Percentiles rank a stretch among this genome's conserved stretches.
These are phyloP conservation scores for Falco novaeseelandiae DNA, from an alignment of 2,797 vertebrate genomes.

Conservation along the genomic window DNA sequence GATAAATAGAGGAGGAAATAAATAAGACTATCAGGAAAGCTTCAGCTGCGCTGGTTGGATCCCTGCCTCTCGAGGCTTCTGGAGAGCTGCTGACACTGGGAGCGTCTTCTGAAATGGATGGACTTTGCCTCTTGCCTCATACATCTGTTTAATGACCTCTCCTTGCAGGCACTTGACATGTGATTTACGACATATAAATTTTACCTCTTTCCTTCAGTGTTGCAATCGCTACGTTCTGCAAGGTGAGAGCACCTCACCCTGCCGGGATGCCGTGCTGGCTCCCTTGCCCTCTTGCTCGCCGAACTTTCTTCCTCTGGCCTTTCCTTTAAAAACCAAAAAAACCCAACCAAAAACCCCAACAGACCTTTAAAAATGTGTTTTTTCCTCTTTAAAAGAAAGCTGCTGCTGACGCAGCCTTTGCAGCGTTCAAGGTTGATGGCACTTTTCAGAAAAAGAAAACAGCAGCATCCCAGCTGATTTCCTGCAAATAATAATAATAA, in stretches of 20 bases:
- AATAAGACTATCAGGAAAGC: neutral
- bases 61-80: slow-evolving; percentile 9
- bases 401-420: slow-evolving; percentile 38
- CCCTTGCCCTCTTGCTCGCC: neutral
- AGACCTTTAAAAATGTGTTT: slow-evolving; percentile 30
- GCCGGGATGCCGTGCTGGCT: neutral
- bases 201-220: slow-evolving; percentile 3
- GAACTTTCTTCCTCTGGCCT: neutral
- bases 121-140: slow-evolving; percentile 65
- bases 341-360: neutral
- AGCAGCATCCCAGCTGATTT: slow-evolving; percentile 51
- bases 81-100: slow-evolving; percentile 55
- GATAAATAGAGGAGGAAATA: slow-evolving; percentile 1
- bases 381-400: slow-evolving; percentile 41
- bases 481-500: slow-evolving; percentile 20
- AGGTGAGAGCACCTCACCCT: slow-evolving; percentile 35
- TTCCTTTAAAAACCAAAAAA: neutral
- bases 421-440: slow-evolving; percentile 1
- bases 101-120: slow-evolving; percentile 54
- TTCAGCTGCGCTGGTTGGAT: neutral
- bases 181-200: slow-evolving; percentile 58
- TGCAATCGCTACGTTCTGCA: neutral
- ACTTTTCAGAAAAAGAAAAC: slow-evolving; percentile 12
- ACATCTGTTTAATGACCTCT: slow-evolving; percentile 71
- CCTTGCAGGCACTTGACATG: slow-evolving; percentile 45